Conservation (phyloP, 2,888 invertebrate species). For the Eupithecia tripunctaria region DNA sequence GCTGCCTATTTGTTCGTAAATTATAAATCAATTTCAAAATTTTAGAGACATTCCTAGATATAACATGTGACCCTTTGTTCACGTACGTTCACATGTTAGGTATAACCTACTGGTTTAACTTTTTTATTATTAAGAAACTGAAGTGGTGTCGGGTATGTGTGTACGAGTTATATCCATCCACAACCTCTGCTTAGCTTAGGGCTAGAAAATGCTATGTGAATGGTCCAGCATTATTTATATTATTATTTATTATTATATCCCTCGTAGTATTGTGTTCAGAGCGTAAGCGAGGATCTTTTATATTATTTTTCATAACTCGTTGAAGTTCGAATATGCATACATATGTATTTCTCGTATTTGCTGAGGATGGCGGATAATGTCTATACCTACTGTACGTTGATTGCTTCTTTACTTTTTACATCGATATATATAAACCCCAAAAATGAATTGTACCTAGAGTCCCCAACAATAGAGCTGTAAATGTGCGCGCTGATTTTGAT, state of each 20-base stretch:
- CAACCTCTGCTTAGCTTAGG: too few relatives aligned
- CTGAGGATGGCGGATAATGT: not conserved
- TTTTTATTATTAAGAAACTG: not conserved
- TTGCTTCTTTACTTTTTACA: too few relatives aligned
- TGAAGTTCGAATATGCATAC: not conserved
- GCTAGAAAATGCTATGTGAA: too few relatives aligned
- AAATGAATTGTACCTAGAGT: not conserved
- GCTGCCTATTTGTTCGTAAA: not conserved
- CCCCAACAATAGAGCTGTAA: not conserved
- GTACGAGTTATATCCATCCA: not conserved
- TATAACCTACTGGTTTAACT: not conserved
- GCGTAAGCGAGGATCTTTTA: not conserved
- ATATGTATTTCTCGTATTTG: not conserved
- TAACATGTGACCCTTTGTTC: not conserved
- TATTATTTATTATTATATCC: too few relatives aligned
- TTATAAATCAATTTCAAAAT: too few relatives aligned
- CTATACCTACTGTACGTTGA: too few relatives aligned
- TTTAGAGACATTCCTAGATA: not conserved
- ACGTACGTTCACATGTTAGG: too few relatives aligned
- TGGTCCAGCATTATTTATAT: too few relatives aligned
- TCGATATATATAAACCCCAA: too few relatives aligned
- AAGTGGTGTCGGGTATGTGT: not conserved
- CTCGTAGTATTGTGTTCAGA: not conserved
- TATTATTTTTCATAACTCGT: not conserved
- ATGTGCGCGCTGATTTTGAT: conserved; percentile 46